Evolutionary conservation across 37 sponge, comb jelly and placozoan species (phyloP).

Genomic region (Ephydatia muelleri): DNA sequence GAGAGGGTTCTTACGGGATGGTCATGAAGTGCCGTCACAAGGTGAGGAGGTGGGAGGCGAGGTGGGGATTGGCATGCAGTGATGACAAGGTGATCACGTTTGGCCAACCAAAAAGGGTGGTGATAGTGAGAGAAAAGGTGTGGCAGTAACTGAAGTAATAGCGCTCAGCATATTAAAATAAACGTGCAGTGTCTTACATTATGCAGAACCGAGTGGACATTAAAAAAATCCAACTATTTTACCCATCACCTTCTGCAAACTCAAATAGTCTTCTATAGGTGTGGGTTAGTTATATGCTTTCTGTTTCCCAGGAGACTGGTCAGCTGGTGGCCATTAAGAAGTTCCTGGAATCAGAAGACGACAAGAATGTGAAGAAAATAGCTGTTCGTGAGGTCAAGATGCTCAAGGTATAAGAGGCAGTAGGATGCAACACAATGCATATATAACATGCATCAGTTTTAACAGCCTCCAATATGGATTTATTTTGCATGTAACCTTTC

Average conservation of each 20-base stretch:
- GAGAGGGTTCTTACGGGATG: constrained; percentile 98
- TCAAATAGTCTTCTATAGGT: neutral
- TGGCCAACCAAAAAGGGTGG: neutral
- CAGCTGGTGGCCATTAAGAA: constrained; percentile 98
- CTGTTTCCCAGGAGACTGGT: constrained; percentile 36
- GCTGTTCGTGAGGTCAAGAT: constrained; percentile 93
- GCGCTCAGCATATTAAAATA: too few relatives aligned
- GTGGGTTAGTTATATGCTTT: neutral
- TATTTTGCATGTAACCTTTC: too few relatives aligned
- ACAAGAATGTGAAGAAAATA: constrained; percentile 97
- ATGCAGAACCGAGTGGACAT: too few relatives aligned
- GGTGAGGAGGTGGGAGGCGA: constrained; percentile 16
- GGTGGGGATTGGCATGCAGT: too few relatives aligned
- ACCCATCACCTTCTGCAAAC: too few relatives aligned
- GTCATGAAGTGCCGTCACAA: constrained; percentile 99
- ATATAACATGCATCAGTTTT: too few relatives aligned
- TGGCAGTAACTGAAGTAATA: too few relatives aligned
- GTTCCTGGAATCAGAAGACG: constrained; percentile 96
- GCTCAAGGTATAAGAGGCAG: constrained; percentile 96
- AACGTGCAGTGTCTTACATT: too few relatives aligned
- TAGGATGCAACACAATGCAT: too few relatives aligned
- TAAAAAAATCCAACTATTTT: too few relatives aligned
- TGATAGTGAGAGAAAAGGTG: too few relatives aligned
- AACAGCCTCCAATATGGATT: too few relatives aligned
- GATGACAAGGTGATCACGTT: neutral